Evolutionary conservation across 2,888 invertebrate species (phyloP).

Genomic region (Apotomis betuletana): DNA sequence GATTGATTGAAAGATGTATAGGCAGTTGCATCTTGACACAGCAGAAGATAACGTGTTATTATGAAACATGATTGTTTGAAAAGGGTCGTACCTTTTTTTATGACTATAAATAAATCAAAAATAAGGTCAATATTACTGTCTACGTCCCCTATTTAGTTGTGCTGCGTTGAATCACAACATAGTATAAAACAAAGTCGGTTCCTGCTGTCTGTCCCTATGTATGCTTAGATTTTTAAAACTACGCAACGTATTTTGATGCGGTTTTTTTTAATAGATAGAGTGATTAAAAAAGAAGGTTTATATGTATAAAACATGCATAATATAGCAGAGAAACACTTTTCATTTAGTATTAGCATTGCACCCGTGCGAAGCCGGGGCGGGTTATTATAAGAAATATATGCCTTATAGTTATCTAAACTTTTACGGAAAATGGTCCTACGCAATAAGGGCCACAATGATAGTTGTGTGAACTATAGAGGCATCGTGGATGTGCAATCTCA

Average conservation of each 20-base stretch:
- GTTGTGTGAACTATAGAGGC: constrained; percentile 5
- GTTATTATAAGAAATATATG: neutral
- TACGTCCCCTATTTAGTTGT: neutral
- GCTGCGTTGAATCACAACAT: too few species aligned
- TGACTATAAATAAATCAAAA: constrained; percentile 18
- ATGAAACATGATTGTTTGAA: constrained; percentile 36
- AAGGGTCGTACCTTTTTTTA: constrained; percentile 39
- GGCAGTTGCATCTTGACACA: constrained; percentile 52
- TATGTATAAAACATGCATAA: too few species aligned
- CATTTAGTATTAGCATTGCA: too few species aligned
- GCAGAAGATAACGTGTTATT: constrained; percentile 42
- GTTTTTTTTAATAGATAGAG: too few species aligned
- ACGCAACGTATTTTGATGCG: too few species aligned
- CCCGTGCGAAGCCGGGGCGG: too few species aligned
- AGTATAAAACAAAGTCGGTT: too few species aligned
- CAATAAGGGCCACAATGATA: neutral
- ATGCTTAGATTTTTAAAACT: too few species aligned
- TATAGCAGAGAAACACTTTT: too few species aligned
- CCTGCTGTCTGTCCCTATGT: too few species aligned
- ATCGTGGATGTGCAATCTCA: constrained; percentile 41
- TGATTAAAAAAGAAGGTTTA: too few species aligned
- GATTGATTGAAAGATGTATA: constrained; percentile 63
- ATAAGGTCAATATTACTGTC: constrained; percentile 1
- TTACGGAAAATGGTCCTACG: neutral
- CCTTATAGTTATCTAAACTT: neutral